These are phyloP conservation scores for Euphonia xanthogaster DNA, from an alignment of 2,797 vertebrate genomes.

Conservation along the genomic window DNA sequence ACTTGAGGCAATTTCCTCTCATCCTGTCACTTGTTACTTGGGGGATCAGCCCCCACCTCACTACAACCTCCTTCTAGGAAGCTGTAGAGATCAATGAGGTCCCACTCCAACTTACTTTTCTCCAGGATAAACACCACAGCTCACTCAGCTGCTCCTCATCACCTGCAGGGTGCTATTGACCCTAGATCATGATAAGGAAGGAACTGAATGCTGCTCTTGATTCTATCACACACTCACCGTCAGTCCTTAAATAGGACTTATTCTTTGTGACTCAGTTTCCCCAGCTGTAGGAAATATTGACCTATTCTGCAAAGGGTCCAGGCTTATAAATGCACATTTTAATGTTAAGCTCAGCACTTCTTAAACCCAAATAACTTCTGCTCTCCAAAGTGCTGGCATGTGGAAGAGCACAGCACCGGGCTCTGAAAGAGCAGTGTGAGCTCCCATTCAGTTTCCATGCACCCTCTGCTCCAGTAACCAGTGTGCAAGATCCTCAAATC, in stretches of 20 bases:
- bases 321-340: neutral
- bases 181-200: neutral
- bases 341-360: neutral
- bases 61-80: neutral
- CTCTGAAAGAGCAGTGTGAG: neutral
- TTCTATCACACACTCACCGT: rapidly evolving
- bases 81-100: neutral
- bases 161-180: neutral
- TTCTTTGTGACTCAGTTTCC: neutral
- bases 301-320: neutral
- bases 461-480: neutral
- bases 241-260: neutral
- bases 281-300: neutral
- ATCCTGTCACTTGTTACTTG: neutral
- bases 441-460: neutral
- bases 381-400: neutral
- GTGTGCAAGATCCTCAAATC: neutral
- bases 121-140: neutral
- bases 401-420: neutral
- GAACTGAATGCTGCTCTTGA: neutral
- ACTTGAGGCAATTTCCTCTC: neutral
- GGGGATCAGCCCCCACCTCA: neutral
- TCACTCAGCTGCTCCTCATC: neutral
- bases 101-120: neutral
- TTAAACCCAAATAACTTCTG: neutral